These are phyloP conservation scores for Tetragnatha versicolor DNA, from an alignment of 1,140 invertebrate species.

Conservation along the genomic window DNA sequence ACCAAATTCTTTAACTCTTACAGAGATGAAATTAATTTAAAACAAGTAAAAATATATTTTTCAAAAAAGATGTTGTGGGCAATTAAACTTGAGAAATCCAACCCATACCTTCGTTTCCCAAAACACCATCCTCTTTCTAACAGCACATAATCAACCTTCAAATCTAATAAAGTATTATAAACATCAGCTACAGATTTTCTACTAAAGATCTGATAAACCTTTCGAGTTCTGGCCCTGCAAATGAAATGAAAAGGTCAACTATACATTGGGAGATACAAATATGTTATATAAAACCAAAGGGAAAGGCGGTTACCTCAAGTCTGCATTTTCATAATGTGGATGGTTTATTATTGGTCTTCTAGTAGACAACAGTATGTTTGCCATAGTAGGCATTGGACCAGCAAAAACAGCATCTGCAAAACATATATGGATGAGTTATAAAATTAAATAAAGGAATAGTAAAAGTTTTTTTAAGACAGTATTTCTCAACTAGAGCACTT, in stretches of 20 bases:
- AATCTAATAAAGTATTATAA: conserved; percentile 69
- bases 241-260: background rate
- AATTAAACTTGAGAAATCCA: background rate
- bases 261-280: background rate
- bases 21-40: conserved; percentile 34
- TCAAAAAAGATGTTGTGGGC: background rate
- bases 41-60: background rate
- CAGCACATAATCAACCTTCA: conserved; percentile 73
- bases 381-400: conserved; percentile 85
- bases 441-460: background rate
- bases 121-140: conserved; percentile 72
- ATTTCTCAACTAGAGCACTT: too few species aligned
- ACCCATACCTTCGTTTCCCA: conserved; percentile 69
- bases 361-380: conserved; percentile 79
- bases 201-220: conserved; percentile 74
- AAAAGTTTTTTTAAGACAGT: too few species aligned
- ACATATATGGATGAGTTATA: conserved; percentile 57
- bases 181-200: conserved; percentile 69
- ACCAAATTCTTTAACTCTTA: too few species aligned
- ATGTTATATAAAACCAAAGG: background rate
- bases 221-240: conserved; percentile 73
- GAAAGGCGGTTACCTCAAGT: conserved; percentile 68
- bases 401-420: conserved; percentile 75
- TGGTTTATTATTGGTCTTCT: conserved; percentile 79
- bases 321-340: conserved; percentile 81